phyloP scores from a whole-genome alignment of 2,113 vertebrate genomes.

The Syngnathus scovelli region DNA sequence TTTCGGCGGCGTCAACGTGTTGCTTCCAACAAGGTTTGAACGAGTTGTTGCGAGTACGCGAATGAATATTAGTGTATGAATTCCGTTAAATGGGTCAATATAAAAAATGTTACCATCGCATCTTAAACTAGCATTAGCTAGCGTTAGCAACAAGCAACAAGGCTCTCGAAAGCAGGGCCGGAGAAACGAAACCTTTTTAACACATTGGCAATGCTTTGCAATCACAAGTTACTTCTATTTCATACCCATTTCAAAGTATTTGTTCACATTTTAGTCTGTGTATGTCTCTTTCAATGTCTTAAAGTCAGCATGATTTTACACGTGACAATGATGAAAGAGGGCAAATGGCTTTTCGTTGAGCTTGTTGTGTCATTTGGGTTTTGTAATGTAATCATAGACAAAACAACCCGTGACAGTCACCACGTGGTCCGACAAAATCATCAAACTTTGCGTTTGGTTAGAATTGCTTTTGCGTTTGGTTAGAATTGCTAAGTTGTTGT shows the following conservation, averaged over 20 bases:
- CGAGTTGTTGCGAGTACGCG: not conserved
- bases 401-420: not conserved
- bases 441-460: not conserved
- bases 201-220: not conserved
- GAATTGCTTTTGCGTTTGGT: not conserved
- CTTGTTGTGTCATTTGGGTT: not conserved
- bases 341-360: not conserved
- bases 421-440: not conserved
- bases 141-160: slow-evolving; percentile 4
- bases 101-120: not conserved
- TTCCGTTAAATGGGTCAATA: not conserved
- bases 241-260: not conserved
- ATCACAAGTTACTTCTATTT: not conserved
- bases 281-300: not conserved
- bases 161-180: slow-evolving; percentile 26
- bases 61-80: not conserved
- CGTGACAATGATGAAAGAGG: not conserved
- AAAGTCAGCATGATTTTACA: not conserved
- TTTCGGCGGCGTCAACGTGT: not conserved
- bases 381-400: not conserved
- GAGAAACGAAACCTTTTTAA: not conserved
- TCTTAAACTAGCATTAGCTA: slow-evolving; percentile 6
- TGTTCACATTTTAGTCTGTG: not conserved
- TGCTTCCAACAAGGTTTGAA: slow-evolving; percentile 25
- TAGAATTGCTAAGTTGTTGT: not conserved